A percentile compares a stretch with the other conserved stretches of the same genome.
Evolutionary conservation across 2,888 invertebrate species (phyloP).

Genomic region (Nasonovia ribisnigri): DNA sequence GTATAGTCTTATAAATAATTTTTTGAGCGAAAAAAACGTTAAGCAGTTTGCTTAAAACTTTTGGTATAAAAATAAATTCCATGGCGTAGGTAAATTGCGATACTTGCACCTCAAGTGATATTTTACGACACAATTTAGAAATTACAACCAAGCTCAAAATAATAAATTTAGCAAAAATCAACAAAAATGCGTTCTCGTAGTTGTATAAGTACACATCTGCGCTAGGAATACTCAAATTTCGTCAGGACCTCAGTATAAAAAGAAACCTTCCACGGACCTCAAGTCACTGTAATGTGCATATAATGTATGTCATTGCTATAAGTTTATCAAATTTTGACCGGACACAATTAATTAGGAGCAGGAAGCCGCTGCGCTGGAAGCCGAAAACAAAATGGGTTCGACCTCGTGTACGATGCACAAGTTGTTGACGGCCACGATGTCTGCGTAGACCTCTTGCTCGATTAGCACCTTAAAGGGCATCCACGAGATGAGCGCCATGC

Average conservation of each 20-base stretch:
- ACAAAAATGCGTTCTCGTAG: background rate
- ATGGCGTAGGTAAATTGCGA: background rate
- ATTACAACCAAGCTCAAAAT: background rate
- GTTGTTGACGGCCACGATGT: constrained; percentile 26
- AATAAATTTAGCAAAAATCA: background rate
- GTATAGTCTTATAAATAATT: background rate
- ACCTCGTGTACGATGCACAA: constrained; percentile 42
- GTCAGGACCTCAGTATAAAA: too few species aligned
- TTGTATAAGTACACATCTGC: background rate
- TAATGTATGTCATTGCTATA: too few species aligned
- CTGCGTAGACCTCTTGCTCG: constrained; percentile 10
- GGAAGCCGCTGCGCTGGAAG: background rate
- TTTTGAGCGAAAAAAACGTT: background rate
- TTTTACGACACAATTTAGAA: constrained; percentile 1
- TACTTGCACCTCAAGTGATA: background rate
- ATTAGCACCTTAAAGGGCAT: constrained; percentile 38
- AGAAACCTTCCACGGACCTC: too few species aligned
- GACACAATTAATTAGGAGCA: background rate
- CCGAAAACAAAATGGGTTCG: background rate
- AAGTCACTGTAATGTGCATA: background rate
- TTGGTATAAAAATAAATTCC: background rate
- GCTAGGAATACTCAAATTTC: too few species aligned
- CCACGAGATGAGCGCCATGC: constrained; percentile 49
- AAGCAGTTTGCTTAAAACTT: background rate
- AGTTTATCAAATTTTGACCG: too few species aligned